Evolutionary conservation across 2,113 vertebrate species (phyloP).

Genomic region (Galeopterus variegatus): DNA sequence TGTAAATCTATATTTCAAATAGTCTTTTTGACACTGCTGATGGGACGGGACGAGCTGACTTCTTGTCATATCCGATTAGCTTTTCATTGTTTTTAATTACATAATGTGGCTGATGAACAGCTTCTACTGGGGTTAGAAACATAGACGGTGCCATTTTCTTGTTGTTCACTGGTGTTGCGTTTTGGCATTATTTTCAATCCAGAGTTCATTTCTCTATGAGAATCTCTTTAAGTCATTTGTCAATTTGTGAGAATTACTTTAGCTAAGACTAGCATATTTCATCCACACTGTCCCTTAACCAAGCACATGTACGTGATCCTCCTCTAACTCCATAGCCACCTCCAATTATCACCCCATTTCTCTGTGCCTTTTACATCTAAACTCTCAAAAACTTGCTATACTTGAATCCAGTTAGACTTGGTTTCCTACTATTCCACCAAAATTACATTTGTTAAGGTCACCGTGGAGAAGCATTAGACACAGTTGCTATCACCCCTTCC

Average conservation of each 20-base stretch:
- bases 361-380: background rate
- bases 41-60: background rate
- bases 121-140: background rate
- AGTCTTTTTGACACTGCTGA: background rate
- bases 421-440: background rate
- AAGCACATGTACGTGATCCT: background rate
- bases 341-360: background rate
- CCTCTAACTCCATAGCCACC: background rate
- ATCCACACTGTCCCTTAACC: background rate
- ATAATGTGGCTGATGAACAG: background rate
- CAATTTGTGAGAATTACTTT: background rate
- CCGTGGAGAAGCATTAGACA: background rate
- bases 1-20: conserved; percentile 7
- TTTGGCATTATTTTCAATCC: conserved; percentile 20
- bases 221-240: background rate
- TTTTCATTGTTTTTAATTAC: background rate
- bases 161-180: background rate
- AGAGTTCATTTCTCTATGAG: background rate
- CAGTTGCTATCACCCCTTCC: background rate
- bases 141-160: background rate
- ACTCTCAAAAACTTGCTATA: background rate
- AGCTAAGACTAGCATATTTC: background rate
- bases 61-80: background rate
- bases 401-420: background rate
- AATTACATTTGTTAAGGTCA: background rate